phyloP scores from a whole-genome alignment of 2,888 invertebrate genomes.

The Eumacrocentrus americanus region DNA sequence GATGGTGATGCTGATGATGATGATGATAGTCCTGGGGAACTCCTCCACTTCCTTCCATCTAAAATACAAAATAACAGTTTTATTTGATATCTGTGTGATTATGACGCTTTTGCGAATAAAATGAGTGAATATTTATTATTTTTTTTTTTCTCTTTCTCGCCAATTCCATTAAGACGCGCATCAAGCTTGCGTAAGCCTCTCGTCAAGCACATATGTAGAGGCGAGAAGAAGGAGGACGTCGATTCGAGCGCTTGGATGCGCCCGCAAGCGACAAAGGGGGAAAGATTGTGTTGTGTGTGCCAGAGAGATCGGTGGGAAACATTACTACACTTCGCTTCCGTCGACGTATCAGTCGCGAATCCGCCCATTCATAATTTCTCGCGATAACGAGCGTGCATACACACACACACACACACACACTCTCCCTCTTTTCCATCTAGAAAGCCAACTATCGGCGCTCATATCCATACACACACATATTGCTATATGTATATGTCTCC shows the following conservation, averaged over 20 bases:
- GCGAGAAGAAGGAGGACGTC: background rate
- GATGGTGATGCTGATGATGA: background rate
- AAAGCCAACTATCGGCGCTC: no score
- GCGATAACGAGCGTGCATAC: conserved; percentile 41
- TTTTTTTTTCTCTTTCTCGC: background rate
- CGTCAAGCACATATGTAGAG: background rate
- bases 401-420: conserved; percentile 10
- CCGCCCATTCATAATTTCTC: conserved; percentile 47
- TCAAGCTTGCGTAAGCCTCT: background rate
- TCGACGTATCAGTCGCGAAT: conserved; percentile 24
- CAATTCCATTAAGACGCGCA: background rate
- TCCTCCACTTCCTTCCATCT: conserved; percentile 33
- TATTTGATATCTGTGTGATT: no score
- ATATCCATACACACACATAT: conserved; percentile 5
- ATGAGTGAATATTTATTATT: no score
- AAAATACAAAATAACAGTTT: conserved; percentile 31
- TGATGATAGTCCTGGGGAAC: conserved; percentile 8
- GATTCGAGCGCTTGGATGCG: background rate
- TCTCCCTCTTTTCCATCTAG: no score
- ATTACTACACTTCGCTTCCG: conserved; percentile 25
- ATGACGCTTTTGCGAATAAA: no score
- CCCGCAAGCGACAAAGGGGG: background rate
- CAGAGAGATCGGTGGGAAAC: conserved; percentile 18
- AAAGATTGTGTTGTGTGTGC: conserved; percentile 15
- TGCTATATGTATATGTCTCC: background rate